phyloP scores from a whole-genome alignment of 2,888 invertebrate species.

The Drosophila antonietae region DNA sequence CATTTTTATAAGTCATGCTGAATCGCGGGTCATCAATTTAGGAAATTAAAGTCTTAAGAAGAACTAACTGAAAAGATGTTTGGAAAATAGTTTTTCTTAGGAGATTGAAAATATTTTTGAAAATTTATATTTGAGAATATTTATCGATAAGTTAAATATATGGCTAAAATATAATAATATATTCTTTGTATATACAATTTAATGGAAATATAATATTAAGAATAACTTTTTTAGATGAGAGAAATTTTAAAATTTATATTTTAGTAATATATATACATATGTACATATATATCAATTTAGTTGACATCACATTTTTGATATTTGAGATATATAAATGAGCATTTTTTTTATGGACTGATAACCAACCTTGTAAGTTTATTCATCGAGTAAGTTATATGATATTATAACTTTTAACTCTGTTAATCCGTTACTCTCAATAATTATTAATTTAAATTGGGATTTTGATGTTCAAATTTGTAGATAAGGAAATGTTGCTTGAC shows the following conservation, averaged over 20 bases:
- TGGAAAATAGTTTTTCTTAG: no score
- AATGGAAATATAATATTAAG: no score
- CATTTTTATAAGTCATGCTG: not conserved
- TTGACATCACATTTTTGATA: no score
- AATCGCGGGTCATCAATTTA: not conserved
- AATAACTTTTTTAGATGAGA: no score
- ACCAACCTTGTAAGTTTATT: not conserved
- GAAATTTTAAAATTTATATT: no score
- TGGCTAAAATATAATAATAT: not conserved
- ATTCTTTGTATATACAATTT: no score
- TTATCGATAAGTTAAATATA: not conserved
- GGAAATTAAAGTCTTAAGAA: not conserved
- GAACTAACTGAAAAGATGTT: no score
- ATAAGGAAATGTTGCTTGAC: not conserved
- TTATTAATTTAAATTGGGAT: not conserved
- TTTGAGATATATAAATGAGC: not conserved
- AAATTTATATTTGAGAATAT: no score
- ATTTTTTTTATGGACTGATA: not conserved
- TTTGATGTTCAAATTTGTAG: not conserved
- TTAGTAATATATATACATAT: no score
- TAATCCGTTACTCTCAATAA: not conserved
- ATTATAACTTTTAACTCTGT: not conserved
- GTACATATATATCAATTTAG: no score
- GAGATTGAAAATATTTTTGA: no score
- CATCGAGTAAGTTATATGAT: not conserved